Percentiles rank a stretch among this genome's conserved stretches.
Evolutionary conservation across 2,113 vertebrate species (phyloP).

Genomic region (Caloenas nicobarica): DNA sequence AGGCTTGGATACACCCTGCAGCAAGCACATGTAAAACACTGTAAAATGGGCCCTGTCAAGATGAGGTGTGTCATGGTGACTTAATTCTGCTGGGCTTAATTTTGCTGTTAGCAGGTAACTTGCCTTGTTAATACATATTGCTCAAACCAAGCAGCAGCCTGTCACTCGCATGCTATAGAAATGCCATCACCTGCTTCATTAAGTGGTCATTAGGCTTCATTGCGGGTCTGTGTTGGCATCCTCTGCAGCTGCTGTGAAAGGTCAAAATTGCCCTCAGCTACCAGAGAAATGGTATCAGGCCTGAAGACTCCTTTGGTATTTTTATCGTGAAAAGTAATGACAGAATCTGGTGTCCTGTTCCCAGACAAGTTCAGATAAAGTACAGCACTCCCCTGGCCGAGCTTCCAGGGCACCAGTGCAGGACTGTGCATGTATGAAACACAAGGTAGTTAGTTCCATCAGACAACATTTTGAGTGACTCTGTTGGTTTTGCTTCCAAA

Average conservation of each 20-base stretch:
- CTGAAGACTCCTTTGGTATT: neutral
- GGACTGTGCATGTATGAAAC: neutral
- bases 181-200: neutral
- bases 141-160: neutral
- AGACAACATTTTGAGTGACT: neutral
- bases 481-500: neutral
- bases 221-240: fast-evolving
- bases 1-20: neutral
- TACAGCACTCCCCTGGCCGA: neutral
- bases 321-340: neutral
- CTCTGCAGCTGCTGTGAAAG: neutral
- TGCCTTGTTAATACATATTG: neutral
- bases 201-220: neutral
- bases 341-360: neutral
- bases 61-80: neutral
- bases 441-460: neutral
- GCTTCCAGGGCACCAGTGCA: fast-evolving
- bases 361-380: neutral
- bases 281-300: neutral
- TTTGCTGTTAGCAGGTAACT: neutral
- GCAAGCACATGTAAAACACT: neutral
- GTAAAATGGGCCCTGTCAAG: neutral
- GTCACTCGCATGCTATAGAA: neutral
- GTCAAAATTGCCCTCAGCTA: neutral
- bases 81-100: neutral